phyloP scores from a whole-genome alignment of 2,797 vertebrate genomes.

The Trachops cirrhosus region DNA sequence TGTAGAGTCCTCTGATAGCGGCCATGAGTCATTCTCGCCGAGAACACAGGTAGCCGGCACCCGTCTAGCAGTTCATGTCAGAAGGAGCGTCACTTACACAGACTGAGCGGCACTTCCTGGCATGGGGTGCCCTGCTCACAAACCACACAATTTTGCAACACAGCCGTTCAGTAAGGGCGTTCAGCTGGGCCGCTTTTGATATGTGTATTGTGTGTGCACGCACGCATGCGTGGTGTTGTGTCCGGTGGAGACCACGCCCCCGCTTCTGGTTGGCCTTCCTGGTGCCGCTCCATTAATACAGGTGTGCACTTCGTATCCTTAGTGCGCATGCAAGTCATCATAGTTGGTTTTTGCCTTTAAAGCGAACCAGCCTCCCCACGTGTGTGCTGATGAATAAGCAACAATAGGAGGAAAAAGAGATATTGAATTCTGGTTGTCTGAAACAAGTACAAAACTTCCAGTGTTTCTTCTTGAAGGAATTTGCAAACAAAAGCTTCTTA shows the following conservation, averaged over 20 bases:
- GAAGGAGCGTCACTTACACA: background rate
- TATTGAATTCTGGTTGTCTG: background rate
- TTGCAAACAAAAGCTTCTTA: background rate
- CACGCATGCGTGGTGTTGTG: background rate
- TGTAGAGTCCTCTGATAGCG: background rate
- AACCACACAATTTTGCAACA: conserved; percentile 9
- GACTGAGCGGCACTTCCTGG: conserved; percentile 9
- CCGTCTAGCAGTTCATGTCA: background rate
- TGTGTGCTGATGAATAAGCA: background rate
- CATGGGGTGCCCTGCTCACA: background rate
- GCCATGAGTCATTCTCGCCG: conserved; percentile 35
- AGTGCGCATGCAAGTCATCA: background rate
- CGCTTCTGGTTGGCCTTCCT: background rate
- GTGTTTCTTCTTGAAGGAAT: background rate
- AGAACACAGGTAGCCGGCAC: background rate
- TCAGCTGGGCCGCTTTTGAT: background rate
- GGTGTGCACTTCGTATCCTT: background rate
- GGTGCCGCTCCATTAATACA: background rate
- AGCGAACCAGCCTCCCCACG: background rate
- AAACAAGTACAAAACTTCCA: background rate
- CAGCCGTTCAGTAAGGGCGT: background rate
- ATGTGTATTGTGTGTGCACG: background rate
- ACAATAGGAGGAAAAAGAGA: background rate
- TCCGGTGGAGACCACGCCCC: background rate
- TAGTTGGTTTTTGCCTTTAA: background rate